Conservation (phyloP, 2,888 invertebrate genomes). For the Oscheius onirici region DNA sequence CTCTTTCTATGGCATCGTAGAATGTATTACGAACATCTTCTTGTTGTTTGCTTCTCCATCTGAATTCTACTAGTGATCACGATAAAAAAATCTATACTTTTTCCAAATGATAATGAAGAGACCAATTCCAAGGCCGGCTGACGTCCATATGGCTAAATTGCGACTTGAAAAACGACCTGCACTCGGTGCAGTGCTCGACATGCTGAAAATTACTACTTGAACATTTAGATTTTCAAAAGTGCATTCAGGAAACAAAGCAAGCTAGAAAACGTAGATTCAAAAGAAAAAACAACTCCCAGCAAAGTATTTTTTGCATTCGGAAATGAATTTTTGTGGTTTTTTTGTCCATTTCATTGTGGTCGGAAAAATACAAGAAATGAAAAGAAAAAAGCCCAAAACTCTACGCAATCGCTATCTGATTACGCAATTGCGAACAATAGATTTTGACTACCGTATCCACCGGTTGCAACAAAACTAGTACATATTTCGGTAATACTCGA, state of each 20-base stretch:
- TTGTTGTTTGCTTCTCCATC: constrained; percentile 8
- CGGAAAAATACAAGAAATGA: too few relatives aligned
- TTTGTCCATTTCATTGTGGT: too few relatives aligned
- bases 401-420: not conserved
- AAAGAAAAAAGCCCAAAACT: not conserved
- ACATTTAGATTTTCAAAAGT: too few relatives aligned
- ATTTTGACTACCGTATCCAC: too few relatives aligned
- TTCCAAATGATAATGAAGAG: not conserved
- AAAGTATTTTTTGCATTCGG: too few relatives aligned
- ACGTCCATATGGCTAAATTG: not conserved
- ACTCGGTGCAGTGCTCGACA: not conserved
- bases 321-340: too few relatives aligned
- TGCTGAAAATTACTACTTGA: not conserved
- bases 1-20: not conserved
- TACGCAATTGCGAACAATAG: not conserved
- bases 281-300: too few relatives aligned
- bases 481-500: too few relatives aligned
- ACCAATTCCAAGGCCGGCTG: constrained; percentile 20
- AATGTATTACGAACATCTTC: not conserved
- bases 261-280: too few relatives aligned
- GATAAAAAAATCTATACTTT: constrained; percentile 1
- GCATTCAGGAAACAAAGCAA: too few relatives aligned
- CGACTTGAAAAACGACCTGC: not conserved
- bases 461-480: too few relatives aligned
- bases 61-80: not conserved